Percentiles rank a stretch among this genome's conserved stretches.
Evolutionary conservation across 92 coral and sea anemone genomes (phyloP).

Genomic region (Anthopleura xanthogrammica): DNA sequence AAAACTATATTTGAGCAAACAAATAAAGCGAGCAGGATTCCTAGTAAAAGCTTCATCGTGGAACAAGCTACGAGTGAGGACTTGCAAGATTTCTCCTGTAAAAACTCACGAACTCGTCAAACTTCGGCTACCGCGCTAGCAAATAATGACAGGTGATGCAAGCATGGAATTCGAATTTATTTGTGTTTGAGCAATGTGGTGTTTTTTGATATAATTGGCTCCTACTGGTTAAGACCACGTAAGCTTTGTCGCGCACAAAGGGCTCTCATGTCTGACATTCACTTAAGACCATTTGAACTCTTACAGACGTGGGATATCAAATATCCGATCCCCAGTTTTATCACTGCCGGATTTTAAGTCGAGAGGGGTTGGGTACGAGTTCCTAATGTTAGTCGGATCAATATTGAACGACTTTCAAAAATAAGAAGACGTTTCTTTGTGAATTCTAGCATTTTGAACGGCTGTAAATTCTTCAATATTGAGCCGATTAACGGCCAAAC

Average conservation of each 20-base stretch:
- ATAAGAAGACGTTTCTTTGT: no score
- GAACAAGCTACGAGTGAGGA: background rate
- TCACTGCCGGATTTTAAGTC: no score
- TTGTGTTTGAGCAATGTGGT: slow-evolving; percentile 9
- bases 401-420: no score
- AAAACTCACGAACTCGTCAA: background rate
- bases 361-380: no score
- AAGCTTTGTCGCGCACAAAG: slow-evolving; percentile 2
- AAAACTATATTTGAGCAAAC: background rate
- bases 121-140: background rate
- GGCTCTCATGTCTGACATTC: background rate
- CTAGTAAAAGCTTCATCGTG: background rate
- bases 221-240: slow-evolving; percentile 11
- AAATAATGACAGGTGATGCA: slow-evolving; percentile 19
- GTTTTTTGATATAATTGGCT: slow-evolving; percentile 12
- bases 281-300: no score
- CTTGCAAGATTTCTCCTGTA: background rate
- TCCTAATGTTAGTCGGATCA: no score
- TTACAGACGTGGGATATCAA: background rate
- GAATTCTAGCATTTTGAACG: no score
- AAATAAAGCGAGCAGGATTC: background rate
- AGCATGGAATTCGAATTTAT: slow-evolving; percentile 12
- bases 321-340: background rate
- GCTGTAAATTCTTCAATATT: no score
- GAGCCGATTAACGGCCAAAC: no score